A percentile compares a stretch with the other conserved stretches of the same genome.
These are phyloP conservation scores for Paelopatides confundens DNA, from an alignment of 53 echinoderm and acorn worm genomes.

Conservation along the genomic window DNA sequence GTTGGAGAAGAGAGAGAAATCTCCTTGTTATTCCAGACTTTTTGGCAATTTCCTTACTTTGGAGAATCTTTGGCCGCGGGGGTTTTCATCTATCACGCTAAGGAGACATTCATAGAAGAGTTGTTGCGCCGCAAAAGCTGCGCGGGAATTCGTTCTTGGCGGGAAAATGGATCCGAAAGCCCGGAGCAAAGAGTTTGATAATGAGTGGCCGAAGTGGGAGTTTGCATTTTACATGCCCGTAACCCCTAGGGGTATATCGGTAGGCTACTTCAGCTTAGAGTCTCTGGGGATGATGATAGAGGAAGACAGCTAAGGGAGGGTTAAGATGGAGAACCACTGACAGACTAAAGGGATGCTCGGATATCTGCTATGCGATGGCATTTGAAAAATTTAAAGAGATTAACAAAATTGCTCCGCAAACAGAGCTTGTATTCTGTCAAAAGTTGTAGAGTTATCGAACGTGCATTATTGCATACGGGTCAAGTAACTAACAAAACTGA, in stretches of 20 bases:
- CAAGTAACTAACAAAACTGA: not conserved
- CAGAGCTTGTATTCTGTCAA: slow-evolving; percentile 31
- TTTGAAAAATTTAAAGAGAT: slow-evolving; percentile 44
- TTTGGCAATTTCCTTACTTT: slow-evolving; percentile 44
- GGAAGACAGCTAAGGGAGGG: slow-evolving; percentile 1
- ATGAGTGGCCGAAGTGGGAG: slow-evolving; percentile 55
- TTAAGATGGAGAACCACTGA: not conserved
- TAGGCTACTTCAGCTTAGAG: slow-evolving; percentile 41
- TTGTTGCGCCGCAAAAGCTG: slow-evolving; percentile 25
- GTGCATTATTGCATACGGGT: not conserved
- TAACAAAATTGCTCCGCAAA: slow-evolving; percentile 16
- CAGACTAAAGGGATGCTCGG: not conserved
- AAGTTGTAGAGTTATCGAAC: not conserved
- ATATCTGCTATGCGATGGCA: not conserved
- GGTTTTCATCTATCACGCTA: slow-evolving; percentile 46
- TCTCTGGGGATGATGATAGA: slow-evolving; percentile 24
- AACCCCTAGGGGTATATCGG: slow-evolving; percentile 34
- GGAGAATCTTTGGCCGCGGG: slow-evolving; percentile 36
- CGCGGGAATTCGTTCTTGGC: slow-evolving; percentile 51
- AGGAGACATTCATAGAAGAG: slow-evolving; percentile 34
- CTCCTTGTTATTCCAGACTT: slow-evolving; percentile 51
- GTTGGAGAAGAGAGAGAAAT: slow-evolving; percentile 38
- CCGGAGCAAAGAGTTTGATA: slow-evolving; percentile 45
- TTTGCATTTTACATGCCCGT: slow-evolving; percentile 36
- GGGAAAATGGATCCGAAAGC: slow-evolving; percentile 52